These are phyloP conservation scores for Uropetala carovei DNA, from an alignment of 2,888 invertebrate genomes.

Conservation along the genomic window DNA sequence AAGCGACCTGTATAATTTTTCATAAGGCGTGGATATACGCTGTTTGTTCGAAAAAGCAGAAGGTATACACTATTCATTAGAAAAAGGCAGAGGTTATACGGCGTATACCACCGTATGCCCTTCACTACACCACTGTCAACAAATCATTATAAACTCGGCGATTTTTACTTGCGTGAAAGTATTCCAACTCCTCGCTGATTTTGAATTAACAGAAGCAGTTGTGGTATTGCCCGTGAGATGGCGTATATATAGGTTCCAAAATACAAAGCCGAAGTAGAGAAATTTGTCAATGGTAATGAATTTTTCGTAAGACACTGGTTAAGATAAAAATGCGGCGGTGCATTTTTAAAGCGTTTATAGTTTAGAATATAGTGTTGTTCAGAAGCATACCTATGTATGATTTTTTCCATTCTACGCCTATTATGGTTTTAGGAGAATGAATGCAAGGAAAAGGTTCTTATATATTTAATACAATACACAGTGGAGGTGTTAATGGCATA, in stretches of 20 bases:
- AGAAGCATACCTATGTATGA: neutral
- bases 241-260: conserved; percentile 2
- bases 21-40: too few relatives aligned
- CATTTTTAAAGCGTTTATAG: neutral
- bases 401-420: neutral
- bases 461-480: neutral
- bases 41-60: too few relatives aligned
- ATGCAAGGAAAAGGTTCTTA: neutral
- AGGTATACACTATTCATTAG: too few relatives aligned
- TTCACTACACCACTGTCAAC: too few relatives aligned
- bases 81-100: too few relatives aligned
- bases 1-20: too few relatives aligned
- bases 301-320: neutral
- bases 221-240: neutral
- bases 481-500: neutral
- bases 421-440: neutral
- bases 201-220: neutral
- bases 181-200: conserved; percentile 16
- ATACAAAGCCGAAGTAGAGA: conserved; percentile 23
- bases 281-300: neutral
- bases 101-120: too few relatives aligned
- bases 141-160: too few relatives aligned
- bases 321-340: neutral
- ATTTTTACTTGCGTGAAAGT: too few relatives aligned
- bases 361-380: neutral